Evolutionary conservation across 2,797 vertebrate species (phyloP).

Genomic region (Sebastes hubbsi): DNA sequence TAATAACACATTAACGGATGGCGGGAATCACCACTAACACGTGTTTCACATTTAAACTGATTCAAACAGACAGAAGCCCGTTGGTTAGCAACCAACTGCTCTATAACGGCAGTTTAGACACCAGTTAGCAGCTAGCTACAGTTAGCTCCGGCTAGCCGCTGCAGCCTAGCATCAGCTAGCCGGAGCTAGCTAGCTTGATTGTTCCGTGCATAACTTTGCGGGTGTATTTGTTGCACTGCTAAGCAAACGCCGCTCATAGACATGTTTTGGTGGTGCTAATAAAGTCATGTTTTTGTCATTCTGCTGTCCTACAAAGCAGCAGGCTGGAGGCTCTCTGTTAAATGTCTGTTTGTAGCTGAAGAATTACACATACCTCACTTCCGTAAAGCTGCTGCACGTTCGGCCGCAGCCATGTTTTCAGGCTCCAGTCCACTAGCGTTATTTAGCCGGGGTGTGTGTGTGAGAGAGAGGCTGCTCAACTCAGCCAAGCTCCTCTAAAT

Average conservation of each 20-base stretch:
- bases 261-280: constrained; percentile 17
- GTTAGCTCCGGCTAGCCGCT: constrained; percentile 43
- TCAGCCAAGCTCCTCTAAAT: constrained; percentile 69
- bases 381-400: constrained; percentile 86
- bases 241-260: constrained; percentile 16
- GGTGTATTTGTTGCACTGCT: constrained; percentile 57
- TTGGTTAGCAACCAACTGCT: constrained; percentile 37
- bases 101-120: constrained; percentile 31
- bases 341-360: constrained; percentile 71
- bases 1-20: not conserved
- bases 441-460: constrained; percentile 71
- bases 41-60: constrained; percentile 6
- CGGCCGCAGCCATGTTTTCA: constrained; percentile 88
- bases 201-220: constrained; percentile 83
- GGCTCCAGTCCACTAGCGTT: constrained; percentile 70
- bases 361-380: constrained; percentile 88
- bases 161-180: constrained; percentile 53
- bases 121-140: constrained; percentile 44
- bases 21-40: not conserved
- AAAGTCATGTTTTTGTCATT: constrained; percentile 33
- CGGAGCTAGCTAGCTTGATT: constrained; percentile 78
- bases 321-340: constrained; percentile 44
- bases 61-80: not conserved
- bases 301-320: not conserved
- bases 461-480: constrained; percentile 28